Evolutionary conservation across 2,797 vertebrate species (phyloP), one percentile per base, ranked within the genome.

Genomic region (Platyrinchus mystaceus): DNA sequence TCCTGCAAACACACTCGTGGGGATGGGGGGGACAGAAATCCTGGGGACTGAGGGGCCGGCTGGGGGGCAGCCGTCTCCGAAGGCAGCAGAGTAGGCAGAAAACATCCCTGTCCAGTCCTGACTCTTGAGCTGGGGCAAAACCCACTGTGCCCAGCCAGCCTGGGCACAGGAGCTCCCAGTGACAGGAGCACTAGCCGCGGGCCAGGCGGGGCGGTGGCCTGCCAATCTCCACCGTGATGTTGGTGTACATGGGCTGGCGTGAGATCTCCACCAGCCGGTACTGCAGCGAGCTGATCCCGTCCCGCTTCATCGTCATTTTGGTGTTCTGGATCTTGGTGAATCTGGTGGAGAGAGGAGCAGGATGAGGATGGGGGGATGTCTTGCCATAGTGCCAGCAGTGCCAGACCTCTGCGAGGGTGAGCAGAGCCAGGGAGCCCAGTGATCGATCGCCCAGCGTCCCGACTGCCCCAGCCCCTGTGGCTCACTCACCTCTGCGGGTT

Each of bases 271-370:
- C 97, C 94, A 99, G 94, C 74, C 98, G 98, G 97, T 99, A 99
- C 95, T 98, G 98, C 96, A 99, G 98, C 3, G 99, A 98, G 95
- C 98, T 99, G 96, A 99, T 99, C 94, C 99, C 99, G 0, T 99
- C 99, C 93, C 98, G 98, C 97, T 98, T 99, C 99, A 99, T 99
- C 4, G 99, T 99, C 98, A 99, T 98, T 98, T 99, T 99, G 9
- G 99, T 99, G 97, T 99, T 99, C 96, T 99, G 99, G 96, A 99
- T 99, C 98, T 99, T 99, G 96, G 98, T 99, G 97, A 99, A 99
- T 96, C 99, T 99, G 97, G 98, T 98, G 92, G 80, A 34, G 92
- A 84, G 53, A 78, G 58, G 66, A 56, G 58, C 4, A 11, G 49
- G 43, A 47, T 84, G 80, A 90, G 23, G 56, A 3, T 2, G 16